These are phyloP conservation scores for Cerceris ruficornis DNA, from an alignment of 2,888 invertebrate genomes.

Conservation along the genomic window DNA sequence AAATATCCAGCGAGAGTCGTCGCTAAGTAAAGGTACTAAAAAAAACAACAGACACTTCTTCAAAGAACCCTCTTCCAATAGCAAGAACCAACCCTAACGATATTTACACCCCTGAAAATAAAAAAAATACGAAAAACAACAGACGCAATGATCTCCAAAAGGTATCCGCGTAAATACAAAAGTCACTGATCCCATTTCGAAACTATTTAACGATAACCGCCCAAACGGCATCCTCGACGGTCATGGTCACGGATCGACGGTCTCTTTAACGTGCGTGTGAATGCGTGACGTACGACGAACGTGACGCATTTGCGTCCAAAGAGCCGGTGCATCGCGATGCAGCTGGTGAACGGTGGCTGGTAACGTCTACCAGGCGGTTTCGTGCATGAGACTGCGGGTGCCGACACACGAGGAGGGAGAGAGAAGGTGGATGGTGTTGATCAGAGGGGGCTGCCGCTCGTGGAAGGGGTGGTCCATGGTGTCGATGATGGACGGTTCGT, in stretches of 20 bases:
- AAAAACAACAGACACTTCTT: no score
- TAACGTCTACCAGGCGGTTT: slow-evolving; percentile 57
- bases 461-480: slow-evolving; percentile 59
- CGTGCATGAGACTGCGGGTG: slow-evolving; percentile 59
- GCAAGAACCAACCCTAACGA: no score
- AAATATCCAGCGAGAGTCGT: no score
- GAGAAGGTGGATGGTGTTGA: slow-evolving; percentile 51
- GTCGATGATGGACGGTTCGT: slow-evolving; percentile 60
- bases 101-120: background rate
- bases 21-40: no score
- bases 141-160: no score
- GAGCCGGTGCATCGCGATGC: slow-evolving; percentile 74
- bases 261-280: slow-evolving; percentile 8
- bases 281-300: slow-evolving; percentile 63
- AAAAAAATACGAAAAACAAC: background rate
- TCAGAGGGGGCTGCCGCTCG: slow-evolving; percentile 46
- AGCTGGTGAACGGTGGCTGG: slow-evolving; percentile 32
- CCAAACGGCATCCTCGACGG: background rate
- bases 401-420: slow-evolving; percentile 40
- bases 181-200: background rate
- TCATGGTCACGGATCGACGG: background rate
- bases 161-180: background rate
- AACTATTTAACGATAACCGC: background rate
- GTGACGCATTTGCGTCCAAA: slow-evolving; percentile 75
- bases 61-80: no score